Percentiles rank a stretch among this genome's conserved stretches.
These are phyloP conservation scores for Ceyx melanurus DNA, from an alignment of 2,113 vertebrate species.

Conservation along the genomic window DNA sequence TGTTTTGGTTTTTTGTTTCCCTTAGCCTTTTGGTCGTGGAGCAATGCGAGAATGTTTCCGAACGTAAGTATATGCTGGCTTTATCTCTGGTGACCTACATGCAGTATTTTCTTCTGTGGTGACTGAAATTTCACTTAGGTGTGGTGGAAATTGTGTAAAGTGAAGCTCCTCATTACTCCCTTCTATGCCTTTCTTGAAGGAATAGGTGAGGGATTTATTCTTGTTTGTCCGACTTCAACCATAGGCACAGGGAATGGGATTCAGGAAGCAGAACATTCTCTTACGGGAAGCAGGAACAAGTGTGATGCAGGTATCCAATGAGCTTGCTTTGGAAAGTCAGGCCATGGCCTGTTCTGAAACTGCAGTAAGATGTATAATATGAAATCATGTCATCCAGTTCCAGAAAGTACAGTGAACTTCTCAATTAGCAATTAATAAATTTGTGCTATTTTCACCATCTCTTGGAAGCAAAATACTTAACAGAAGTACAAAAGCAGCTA, in stretches of 20 bases:
- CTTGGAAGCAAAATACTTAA: not conserved
- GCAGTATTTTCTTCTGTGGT: not conserved
- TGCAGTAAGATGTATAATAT: not conserved
- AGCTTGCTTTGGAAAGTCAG: not conserved
- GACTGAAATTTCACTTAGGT: not conserved
- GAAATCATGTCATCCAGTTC: not conserved
- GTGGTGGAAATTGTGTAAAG: not conserved
- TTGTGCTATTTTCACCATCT: not conserved
- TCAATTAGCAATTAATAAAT: not conserved
- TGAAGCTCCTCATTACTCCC: fast-evolving
- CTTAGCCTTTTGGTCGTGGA: slow-evolving; percentile 92
- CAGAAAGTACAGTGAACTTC: not conserved
- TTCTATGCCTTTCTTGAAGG: not conserved
- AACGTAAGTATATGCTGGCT: slow-evolving; percentile 82
- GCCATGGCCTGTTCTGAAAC: not conserved
- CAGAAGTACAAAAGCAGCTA: not conserved
- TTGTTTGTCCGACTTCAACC: not conserved
- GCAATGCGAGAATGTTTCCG: slow-evolving; percentile 98
- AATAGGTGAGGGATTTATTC: not conserved
- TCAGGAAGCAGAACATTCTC: not conserved
- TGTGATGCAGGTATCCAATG: not conserved
- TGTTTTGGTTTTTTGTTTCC: not conserved
- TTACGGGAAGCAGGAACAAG: not conserved
- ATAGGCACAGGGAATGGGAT: not conserved
- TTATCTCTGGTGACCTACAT: not conserved